Evolutionary conservation across 2,113 vertebrate genomes (phyloP).

Genomic region (Chinchilla lanigera): DNA sequence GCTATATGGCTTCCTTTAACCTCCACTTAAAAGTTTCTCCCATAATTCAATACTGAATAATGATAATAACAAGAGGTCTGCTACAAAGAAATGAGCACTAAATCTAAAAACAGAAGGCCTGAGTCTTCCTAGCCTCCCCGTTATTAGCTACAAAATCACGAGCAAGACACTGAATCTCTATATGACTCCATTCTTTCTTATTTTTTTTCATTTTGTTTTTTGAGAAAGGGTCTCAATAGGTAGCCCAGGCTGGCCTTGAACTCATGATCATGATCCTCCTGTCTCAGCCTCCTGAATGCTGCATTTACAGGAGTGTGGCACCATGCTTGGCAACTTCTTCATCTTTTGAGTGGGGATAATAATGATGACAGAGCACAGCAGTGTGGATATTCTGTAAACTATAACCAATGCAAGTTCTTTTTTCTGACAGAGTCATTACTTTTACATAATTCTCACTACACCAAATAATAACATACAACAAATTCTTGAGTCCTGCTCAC

Average conservation of each 20-base stretch:
- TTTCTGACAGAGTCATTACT: neutral
- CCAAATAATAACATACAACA: slow-evolving; percentile 76
- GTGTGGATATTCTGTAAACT: slow-evolving; percentile 35
- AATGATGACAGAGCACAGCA: neutral
- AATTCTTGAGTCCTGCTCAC: slow-evolving; percentile 73
- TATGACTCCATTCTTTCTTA: neutral
- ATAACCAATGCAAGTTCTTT: slow-evolving; percentile 55
- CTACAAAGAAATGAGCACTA: slow-evolving; percentile 12
- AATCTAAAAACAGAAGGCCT: neutral
- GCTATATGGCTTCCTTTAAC: neutral
- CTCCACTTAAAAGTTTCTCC: slow-evolving; percentile 30
- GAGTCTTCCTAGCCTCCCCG: neutral
- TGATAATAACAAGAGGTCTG: neutral
- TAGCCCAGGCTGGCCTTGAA: neutral
- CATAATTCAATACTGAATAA: slow-evolving; percentile 43
- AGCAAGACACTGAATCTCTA: slow-evolving; percentile 16
- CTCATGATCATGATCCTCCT: neutral
- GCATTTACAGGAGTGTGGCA: neutral
- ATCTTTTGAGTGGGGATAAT: neutral
- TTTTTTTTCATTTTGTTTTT: neutral
- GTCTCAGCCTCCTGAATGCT: neutral
- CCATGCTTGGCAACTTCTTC: neutral
- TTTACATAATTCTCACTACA: slow-evolving; percentile 63
- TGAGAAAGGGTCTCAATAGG: neutral
- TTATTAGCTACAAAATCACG: slow-evolving; percentile 25